Evolutionary conservation across 1,140 invertebrate species (phyloP), one percentile per base, ranked within the genome.

Genomic region (Chrysoperla carnea): DNA sequence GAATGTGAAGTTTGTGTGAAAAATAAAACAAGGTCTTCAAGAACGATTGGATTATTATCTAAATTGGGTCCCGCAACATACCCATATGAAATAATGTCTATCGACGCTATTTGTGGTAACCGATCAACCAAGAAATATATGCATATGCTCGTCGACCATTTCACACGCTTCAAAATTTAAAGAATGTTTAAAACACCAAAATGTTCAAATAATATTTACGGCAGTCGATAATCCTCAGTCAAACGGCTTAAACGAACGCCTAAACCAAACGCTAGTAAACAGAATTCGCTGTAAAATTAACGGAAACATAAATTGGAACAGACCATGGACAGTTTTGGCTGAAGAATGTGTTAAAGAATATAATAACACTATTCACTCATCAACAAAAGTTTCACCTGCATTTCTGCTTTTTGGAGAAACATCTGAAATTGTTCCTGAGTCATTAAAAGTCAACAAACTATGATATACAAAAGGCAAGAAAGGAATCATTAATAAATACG

Each of bases 61-160:
- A 48, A 59, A 9, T 48, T 62, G 43, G 58, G 55, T 44, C 58
- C 56, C 11, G 52, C 57, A 1, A 53, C 41, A 49, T 39, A 49
- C 38, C 55, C 54, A n/a, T 56, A 49, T 41, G 62, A 58, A 63
- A 68, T 60, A 42, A 41, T 56, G 9, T 56, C 55, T 7, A 58
- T 60, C 42, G 58, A 52, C 36, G 57, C 51, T 1, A 55, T 59
- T 46, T 51, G 51, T 23, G 50, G 53, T 5, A 37, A 12, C 35
- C 8, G 51, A 41, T 57, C 53, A 13, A 53, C 52, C 52, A 58
- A 53, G 46, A 56, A 47, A 49, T 58, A 53, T 40, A 23, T 57
- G 17, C 54, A 56, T 41, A 36, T 59, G 5, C 13, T 57, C 8
- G 48, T 50, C 4, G 52, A 52, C 37, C 51, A 57, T 31, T 13